Percentiles rank a stretch among this genome's conserved stretches.
Evolutionary conservation across 64 coral and sea anemone genomes (phyloP).

Genomic region (Actinia tenebrosa): DNA sequence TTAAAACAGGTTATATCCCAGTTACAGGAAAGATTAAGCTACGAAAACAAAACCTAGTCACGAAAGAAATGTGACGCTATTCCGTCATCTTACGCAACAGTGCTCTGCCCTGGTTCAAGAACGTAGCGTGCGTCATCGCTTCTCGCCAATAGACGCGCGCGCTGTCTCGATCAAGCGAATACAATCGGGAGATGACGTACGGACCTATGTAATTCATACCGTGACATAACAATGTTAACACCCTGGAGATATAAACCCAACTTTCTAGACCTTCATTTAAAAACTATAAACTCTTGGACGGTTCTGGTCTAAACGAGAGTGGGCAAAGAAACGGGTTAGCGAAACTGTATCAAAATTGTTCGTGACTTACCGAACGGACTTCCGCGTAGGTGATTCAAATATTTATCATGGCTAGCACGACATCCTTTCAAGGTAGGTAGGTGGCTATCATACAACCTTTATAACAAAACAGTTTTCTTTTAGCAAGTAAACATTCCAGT

Average conservation of each 20-base stretch:
- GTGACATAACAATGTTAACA: not conserved
- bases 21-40: conserved; percentile 8
- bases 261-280: not conserved
- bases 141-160: not conserved
- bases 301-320: not conserved
- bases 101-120: not conserved
- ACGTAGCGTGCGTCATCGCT: not conserved
- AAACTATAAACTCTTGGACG: not conserved
- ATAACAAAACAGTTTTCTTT: not conserved
- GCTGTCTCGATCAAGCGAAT: not conserved
- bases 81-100: conserved; percentile 3
- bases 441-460: not conserved
- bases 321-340: not conserved
- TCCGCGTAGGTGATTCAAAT: not conserved
- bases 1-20: not conserved
- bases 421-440: not conserved
- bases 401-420: not conserved
- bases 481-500: not conserved
- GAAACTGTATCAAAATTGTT: not conserved
- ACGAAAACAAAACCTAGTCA: conserved; percentile 3
- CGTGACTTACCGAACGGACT: not conserved
- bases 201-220: not conserved
- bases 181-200: conserved; percentile 2
- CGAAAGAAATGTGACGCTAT: conserved; percentile 12
- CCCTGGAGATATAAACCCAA: not conserved